Evolutionary conservation across 2,113 vertebrate genomes (phyloP).

Genomic region (Takifugu bimaculatus): DNA sequence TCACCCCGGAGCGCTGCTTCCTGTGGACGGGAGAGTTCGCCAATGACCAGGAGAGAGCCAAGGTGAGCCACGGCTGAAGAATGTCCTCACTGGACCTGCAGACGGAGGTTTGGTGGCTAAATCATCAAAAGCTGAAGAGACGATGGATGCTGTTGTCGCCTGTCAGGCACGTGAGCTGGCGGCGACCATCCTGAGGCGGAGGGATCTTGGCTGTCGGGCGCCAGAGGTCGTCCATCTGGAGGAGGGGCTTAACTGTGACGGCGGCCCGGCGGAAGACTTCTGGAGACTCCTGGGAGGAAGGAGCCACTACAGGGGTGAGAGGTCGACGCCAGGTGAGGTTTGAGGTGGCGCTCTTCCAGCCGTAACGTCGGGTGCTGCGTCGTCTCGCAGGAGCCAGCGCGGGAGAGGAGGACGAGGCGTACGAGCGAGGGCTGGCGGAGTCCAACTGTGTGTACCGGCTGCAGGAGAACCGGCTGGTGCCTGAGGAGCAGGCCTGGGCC

Average conservation of each 20-base stretch:
- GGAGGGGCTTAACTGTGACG: conserved; percentile 70
- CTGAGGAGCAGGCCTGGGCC: conserved; percentile 75
- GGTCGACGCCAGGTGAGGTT: not conserved
- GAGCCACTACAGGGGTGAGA: conserved; percentile 66
- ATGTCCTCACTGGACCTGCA: no score
- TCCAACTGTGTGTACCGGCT: conserved; percentile 79
- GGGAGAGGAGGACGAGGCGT: conserved; percentile 74
- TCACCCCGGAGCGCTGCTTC: conserved; percentile 68
- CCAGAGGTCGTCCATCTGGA: conserved; percentile 66
- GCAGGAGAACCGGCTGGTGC: conserved; percentile 73
- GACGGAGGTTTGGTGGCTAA: no score
- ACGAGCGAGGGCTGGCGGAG: conserved; percentile 71
- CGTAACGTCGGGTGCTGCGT: not conserved
- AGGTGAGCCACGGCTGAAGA: conserved; percentile 52
- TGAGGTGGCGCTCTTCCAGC: no score
- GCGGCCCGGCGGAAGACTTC: conserved; percentile 63
- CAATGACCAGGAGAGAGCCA: conserved; percentile 71
- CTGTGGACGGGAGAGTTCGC: conserved; percentile 76
- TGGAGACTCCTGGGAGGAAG: conserved; percentile 76
- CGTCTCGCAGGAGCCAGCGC: conserved; percentile 52
- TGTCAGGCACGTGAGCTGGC: conserved; percentile 70
- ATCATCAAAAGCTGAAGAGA: not conserved
- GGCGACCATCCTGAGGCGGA: conserved; percentile 55
- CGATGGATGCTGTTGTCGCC: not conserved
- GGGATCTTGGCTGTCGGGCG: conserved; percentile 73